These are phyloP conservation scores for Myripristis murdjan DNA, from an alignment of 2,797 vertebrate genomes.

Conservation along the genomic window DNA sequence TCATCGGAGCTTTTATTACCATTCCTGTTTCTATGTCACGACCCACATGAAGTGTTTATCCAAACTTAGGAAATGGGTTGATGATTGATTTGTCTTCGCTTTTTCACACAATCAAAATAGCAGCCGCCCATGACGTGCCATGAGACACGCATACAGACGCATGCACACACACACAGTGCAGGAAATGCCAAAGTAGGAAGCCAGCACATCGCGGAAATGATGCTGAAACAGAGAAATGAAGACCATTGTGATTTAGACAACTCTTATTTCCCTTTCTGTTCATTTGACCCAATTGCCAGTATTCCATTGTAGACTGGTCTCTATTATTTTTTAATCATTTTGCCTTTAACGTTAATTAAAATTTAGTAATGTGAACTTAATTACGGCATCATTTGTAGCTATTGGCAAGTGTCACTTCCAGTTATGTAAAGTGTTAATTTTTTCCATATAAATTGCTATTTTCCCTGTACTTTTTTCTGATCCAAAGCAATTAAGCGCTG, in stretches of 20 bases:
- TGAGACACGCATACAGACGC: slow-evolving; percentile 13
- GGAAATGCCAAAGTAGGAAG: slow-evolving; percentile 42
- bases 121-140: slow-evolving; percentile 26
- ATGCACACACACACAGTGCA: slow-evolving; percentile 19
- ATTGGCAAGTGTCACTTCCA: not conserved
- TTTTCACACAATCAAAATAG: not conserved
- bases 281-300: slow-evolving; percentile 17
- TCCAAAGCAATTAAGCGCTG: not conserved
- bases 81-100: not conserved
- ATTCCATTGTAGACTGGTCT: too few relatives aligned
- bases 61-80: not conserved
- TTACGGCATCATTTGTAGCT: too few relatives aligned
- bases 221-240: slow-evolving; percentile 3
- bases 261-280: slow-evolving; percentile 10
- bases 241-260: slow-evolving; percentile 33
- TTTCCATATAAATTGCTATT: not conserved
- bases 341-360: too few relatives aligned
- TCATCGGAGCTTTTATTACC: too few relatives aligned
- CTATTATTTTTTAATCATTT: too few relatives aligned
- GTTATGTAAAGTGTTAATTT: not conserved
- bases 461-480: not conserved
- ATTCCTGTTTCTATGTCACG: not conserved
- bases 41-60: not conserved
- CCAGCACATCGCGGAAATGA: slow-evolving; percentile 36
- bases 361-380: too few relatives aligned